Percentiles rank a stretch among this genome's conserved stretches.
phyloP scores from a whole-genome alignment of 2,888 invertebrate genomes.

The Biston stratarius region DNA sequence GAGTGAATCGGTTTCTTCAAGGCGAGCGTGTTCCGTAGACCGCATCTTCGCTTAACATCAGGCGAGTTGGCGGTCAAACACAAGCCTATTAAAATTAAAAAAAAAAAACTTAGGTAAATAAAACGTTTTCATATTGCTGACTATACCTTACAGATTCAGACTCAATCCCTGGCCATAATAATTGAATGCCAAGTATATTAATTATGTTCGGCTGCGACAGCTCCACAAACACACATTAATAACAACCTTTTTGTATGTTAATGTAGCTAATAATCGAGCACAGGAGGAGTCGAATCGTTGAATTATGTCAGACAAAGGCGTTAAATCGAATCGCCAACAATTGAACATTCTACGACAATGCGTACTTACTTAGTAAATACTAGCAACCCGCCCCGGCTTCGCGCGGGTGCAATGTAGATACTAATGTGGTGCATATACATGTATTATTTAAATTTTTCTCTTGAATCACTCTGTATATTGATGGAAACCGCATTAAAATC shows the following conservation, averaged over 20 bases:
- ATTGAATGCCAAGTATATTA: conserved; percentile 35
- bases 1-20: too few relatives aligned
- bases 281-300: conserved; percentile 10
- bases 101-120: neutral
- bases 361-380: too few relatives aligned
- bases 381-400: too few relatives aligned
- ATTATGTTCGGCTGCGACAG: conserved; percentile 41
- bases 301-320: neutral
- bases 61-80: too few relatives aligned
- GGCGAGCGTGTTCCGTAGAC: too few relatives aligned
- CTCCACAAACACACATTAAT: conserved; percentile 41
- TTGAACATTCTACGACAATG: neutral
- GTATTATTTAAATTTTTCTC: too few relatives aligned
- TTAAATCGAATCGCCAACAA: neutral
- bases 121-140: neutral
- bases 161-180: conserved; percentile 21
- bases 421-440: too few relatives aligned
- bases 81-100: too few relatives aligned
- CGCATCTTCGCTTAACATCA: too few relatives aligned
- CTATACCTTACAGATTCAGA: conserved; percentile 26
- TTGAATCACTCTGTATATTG: too few relatives aligned
- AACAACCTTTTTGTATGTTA: conserved; percentile 40
- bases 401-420: too few relatives aligned
- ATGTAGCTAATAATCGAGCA: conserved; percentile 32
- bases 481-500: too few relatives aligned